Evolutionary conservation across 2,888 invertebrate species (phyloP), one percentile per base, ranked within the genome.

Genomic region (Nemotelus nigrinus): DNA sequence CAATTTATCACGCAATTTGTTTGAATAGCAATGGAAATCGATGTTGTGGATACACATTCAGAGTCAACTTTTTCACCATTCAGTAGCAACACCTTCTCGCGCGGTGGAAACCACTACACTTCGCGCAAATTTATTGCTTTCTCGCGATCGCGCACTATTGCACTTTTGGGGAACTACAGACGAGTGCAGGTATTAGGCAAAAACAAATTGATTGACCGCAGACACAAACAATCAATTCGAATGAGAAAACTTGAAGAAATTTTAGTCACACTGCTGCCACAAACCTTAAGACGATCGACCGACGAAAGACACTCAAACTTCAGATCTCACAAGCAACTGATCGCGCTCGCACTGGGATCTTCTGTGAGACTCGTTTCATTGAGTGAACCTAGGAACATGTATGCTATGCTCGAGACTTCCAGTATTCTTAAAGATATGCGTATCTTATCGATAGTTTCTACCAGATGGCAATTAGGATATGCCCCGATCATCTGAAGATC

Each of bases 281-380:
- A 48, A 67, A 72, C 58, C 71, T 43, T 7, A 58, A 44, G 45
- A 72, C 44, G 47, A 25, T 53, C 74, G 74, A 48, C 74, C 43
- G 45, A 74, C 60, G 8, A 48, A n/a, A 44, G 25, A 58, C 72
- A 39, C 57, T n/a, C 74, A 74, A 74, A 63, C 8, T 48, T 60
- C 71, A 74, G 48, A 63, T 48, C 74, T 60, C 10, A 60, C 60
- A 48, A 63, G 74, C 74, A 74, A 74, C 74, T 74, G 74, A 74
- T 60, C 74, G 60, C 74, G 63, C 74, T 60, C 74, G 60, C 71
- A 25, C 3, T 45, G 0, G 25, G 58, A 72, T 72, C 71, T 72
- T 72, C n/a, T 72, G 45, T 45, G 71, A 72, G 58, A 58, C 71
- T 72, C 48, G 67, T 25, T 68, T 25, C 44, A 39, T 63, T 63